phyloP scores from a whole-genome alignment of 2,113 vertebrate species.

The Marmota flaviventris region DNA sequence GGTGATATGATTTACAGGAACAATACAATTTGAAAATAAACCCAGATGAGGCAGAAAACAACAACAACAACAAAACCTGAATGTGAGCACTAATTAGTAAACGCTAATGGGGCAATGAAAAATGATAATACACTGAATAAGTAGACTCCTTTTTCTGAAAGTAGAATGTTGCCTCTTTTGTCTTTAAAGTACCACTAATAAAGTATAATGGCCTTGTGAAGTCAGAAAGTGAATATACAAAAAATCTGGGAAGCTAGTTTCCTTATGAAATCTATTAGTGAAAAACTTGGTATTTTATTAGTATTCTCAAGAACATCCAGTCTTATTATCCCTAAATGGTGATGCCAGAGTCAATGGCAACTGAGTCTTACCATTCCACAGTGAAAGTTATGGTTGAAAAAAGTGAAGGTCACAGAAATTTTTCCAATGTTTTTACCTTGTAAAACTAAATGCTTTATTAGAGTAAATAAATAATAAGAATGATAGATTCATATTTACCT shows the following conservation, averaged over 20 bases:
- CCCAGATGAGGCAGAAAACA: background rate
- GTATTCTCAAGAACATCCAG: conserved; percentile 1
- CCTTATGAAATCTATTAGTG: background rate
- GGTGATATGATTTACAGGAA: background rate
- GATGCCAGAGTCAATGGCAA: background rate
- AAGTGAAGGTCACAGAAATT: background rate
- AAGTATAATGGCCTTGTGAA: background rate
- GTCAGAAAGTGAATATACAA: background rate
- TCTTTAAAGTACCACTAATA: conserved; percentile 29
- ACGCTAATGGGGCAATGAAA: conserved; percentile 27
- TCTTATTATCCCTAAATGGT: conserved; percentile 20
- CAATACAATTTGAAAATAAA: background rate
- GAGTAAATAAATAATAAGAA: background rate
- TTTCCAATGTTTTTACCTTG: background rate
- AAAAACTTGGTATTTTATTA: background rate
- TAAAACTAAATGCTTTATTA: background rate
- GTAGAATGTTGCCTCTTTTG: conserved; percentile 48
- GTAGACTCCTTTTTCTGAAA: background rate
- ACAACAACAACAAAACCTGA: background rate
- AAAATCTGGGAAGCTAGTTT: background rate
- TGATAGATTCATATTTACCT: background rate
- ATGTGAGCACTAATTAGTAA: too few species aligned
- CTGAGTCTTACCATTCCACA: background rate
- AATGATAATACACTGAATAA: conserved; percentile 16
- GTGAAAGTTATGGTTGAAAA: background rate